A percentile compares a stretch with the other conserved stretches of the same genome.
Conservation (phyloP, 2,797 vertebrate species). For the Melanotaenia trifasciata region DNA sequence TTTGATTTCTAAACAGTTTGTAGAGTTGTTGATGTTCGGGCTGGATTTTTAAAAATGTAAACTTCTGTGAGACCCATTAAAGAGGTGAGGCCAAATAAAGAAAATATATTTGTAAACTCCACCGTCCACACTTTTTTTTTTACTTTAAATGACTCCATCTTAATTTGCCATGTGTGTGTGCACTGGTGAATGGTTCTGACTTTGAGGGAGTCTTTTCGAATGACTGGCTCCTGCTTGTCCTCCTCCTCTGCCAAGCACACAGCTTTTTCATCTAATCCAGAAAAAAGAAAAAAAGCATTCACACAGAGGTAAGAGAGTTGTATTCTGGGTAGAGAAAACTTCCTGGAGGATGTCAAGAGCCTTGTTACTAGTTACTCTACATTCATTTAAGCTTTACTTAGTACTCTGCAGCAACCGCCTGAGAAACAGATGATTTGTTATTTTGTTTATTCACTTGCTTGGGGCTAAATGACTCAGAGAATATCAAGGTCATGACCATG, state of each 20-base stretch:
- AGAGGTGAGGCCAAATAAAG: not conserved
- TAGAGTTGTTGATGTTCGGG: too few relatives aligned
- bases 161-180: not conserved
- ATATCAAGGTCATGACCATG: not conserved
- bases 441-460: not conserved
- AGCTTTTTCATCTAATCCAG: slow-evolving; percentile 28
- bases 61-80: too few relatives aligned
- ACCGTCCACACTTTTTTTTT: not conserved
- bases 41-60: too few relatives aligned
- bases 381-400: not conserved
- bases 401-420: not conserved
- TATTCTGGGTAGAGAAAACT: not conserved
- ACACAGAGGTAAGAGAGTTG: not conserved
- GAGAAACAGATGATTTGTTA: not conserved
- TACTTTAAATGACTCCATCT: not conserved
- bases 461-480: not conserved
- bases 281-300: slow-evolving; percentile 20
- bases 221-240: slow-evolving; percentile 58
- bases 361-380: not conserved
- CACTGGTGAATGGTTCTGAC: slow-evolving; percentile 73
- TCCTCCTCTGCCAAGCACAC: slow-evolving; percentile 3
- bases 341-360: not conserved
- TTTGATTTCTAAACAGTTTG: too few relatives aligned
- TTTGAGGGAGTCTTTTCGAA: slow-evolving; percentile 92
- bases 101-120: not conserved